These are phyloP conservation scores for Asobara japonica DNA, from an alignment of 1,140 invertebrate genomes.

Conservation along the genomic window DNA sequence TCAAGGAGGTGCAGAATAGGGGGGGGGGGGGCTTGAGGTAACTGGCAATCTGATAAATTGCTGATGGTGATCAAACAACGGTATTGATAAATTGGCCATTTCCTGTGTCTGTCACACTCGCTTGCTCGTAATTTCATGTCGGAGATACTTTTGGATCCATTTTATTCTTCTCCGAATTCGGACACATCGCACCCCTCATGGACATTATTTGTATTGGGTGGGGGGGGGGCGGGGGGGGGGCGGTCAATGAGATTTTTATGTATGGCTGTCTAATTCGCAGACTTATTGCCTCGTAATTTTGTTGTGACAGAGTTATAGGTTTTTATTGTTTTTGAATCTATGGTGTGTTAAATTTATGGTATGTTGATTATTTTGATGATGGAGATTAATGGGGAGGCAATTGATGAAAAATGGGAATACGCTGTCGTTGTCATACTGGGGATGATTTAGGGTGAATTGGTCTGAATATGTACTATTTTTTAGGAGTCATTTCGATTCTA, in stretches of 20 bases:
- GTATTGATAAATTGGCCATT: not conserved
- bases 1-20: not conserved
- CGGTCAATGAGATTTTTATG: constrained; percentile 7
- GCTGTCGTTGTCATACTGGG: too few relatives aligned
- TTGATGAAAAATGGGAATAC: not conserved
- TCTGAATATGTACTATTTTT: too few relatives aligned
- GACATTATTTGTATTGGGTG: not conserved
- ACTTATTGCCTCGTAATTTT: not conserved
- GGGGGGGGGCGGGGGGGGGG: not conserved
- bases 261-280: not conserved
- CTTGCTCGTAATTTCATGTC: not conserved
- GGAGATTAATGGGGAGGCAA: not conserved
- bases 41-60: constrained; percentile 28
- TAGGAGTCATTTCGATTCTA: too few relatives aligned
- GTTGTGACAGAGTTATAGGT: not conserved
- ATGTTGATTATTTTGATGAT: not conserved
- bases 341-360: not conserved
- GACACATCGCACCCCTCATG: not conserved
- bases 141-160: not conserved
- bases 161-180: not conserved
- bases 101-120: not conserved
- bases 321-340: not conserved
- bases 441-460: too few relatives aligned
- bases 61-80: constrained; percentile 12
- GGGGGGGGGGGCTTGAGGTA: not conserved